Percentiles rank a stretch among this genome's conserved stretches.
These are phyloP conservation scores for Lepidothrix coronata DNA, from an alignment of 2,113 vertebrate genomes.

Conservation along the genomic window DNA sequence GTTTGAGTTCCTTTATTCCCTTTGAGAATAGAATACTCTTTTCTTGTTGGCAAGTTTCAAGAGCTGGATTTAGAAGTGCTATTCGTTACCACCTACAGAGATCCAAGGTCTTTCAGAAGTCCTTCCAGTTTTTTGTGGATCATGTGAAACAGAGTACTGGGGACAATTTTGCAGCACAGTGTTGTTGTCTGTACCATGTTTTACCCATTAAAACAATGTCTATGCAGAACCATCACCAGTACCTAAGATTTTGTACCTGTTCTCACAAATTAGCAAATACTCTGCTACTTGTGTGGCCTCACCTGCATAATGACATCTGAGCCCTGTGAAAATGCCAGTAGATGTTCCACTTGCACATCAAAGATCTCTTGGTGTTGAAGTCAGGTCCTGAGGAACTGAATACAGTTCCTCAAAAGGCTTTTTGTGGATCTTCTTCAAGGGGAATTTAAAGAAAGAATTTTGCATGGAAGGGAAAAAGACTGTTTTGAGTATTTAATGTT, in stretches of 20 bases:
- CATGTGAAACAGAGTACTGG: not conserved
- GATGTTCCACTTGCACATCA: not conserved
- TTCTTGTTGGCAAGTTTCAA: not conserved
- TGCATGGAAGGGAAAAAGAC: not conserved
- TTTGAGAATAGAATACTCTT: not conserved
- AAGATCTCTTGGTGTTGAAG: not conserved
- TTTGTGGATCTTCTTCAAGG: not conserved
- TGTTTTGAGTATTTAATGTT: not conserved
- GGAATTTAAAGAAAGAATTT: not conserved
- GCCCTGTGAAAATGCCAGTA: not conserved
- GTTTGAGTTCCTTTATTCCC: not conserved
- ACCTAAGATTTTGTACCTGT: not conserved
- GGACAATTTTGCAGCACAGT: not conserved
- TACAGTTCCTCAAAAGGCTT: not conserved
- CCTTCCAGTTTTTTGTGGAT: not conserved
- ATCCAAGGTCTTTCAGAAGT: not conserved
- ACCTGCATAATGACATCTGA: not conserved
- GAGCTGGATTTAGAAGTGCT: not conserved
- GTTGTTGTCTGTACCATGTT: not conserved
- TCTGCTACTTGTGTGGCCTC: not conserved
- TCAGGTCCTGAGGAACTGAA: not conserved
- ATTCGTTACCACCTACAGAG: not conserved
- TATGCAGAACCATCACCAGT: not conserved
- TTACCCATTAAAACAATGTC: not conserved
- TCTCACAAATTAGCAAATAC: not conserved